Evolutionary conservation across 2,888 invertebrate genomes (phyloP).

Genomic region (Spisula solida): DNA sequence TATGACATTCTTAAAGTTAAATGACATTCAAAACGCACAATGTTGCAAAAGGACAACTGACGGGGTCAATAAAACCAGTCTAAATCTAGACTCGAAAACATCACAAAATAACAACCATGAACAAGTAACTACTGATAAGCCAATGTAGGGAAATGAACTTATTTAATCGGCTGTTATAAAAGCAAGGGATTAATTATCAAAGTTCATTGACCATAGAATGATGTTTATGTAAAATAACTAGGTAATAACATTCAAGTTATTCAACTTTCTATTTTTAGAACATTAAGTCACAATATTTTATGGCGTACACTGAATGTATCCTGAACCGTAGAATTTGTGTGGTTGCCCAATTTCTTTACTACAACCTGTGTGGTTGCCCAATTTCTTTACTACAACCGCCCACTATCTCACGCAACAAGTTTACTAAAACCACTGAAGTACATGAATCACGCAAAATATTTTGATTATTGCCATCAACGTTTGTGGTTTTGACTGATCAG

Average conservation of each 20-base stretch:
- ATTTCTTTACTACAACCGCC: not conserved
- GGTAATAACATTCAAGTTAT: not conserved
- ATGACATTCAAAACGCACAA: too few species aligned
- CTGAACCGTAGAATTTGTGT: too few species aligned
- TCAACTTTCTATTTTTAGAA: constrained; percentile 11
- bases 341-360: not conserved
- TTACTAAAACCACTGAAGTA: not conserved
- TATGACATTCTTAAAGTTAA: too few species aligned
- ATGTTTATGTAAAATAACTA: too few species aligned
- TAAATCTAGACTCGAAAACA: not conserved
- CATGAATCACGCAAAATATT: not conserved
- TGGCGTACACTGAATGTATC: too few species aligned
- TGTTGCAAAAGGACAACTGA: too few species aligned
- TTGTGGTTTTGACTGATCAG: constrained; percentile 11
- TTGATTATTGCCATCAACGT: not conserved
- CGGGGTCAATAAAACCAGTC: too few species aligned
- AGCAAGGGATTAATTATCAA: not conserved
- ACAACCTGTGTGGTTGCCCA: not conserved
- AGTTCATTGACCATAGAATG: not conserved
- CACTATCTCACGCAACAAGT: not conserved
- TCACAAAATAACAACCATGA: not conserved
- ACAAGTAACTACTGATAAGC: not conserved
- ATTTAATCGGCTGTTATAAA: not conserved
- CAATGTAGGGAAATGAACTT: not conserved
- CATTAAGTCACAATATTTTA: not conserved